Percentiles rank a stretch among this genome's conserved stretches.
Conservation (phyloP, 35 echinoderm and acorn worm genomes). For the Patiria miniata region DNA sequence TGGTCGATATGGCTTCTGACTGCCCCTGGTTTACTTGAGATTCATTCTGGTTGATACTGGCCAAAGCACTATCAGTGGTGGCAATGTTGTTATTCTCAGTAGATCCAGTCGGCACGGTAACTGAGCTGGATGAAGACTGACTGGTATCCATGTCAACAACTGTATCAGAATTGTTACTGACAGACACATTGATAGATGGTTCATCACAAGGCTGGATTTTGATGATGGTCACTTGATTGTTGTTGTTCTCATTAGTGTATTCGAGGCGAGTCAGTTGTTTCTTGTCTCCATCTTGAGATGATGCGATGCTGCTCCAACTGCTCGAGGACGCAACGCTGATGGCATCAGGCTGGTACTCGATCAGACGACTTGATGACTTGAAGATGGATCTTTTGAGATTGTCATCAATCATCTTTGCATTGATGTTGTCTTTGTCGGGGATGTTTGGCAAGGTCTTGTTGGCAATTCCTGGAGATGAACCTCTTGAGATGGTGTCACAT, state of each 20-base stretch:
- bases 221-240: slow-evolving; percentile 11
- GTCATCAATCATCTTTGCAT: neutral
- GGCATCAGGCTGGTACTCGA: neutral
- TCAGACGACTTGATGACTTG: neutral
- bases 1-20: no score
- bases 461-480: no score
- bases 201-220: neutral
- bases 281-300: slow-evolving; percentile 7
- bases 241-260: slow-evolving; percentile 4
- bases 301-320: neutral
- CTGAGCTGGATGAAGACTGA: no score
- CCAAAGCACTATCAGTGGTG: no score
- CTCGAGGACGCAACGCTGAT: neutral
- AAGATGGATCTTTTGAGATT: slow-evolving; percentile 4
- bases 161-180: no score
- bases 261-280: no score
- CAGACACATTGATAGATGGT: neutral
- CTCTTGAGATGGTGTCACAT: neutral
- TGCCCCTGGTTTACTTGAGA: no score
- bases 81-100: no score
- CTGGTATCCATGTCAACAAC: no score
- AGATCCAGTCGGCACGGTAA: no score
- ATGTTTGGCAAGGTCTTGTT: neutral
- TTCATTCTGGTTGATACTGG: no score
- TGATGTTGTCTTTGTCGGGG: neutral